These are phyloP conservation scores for Eilema caniola DNA, from an alignment of 2,888 invertebrate genomes.

Conservation along the genomic window DNA sequence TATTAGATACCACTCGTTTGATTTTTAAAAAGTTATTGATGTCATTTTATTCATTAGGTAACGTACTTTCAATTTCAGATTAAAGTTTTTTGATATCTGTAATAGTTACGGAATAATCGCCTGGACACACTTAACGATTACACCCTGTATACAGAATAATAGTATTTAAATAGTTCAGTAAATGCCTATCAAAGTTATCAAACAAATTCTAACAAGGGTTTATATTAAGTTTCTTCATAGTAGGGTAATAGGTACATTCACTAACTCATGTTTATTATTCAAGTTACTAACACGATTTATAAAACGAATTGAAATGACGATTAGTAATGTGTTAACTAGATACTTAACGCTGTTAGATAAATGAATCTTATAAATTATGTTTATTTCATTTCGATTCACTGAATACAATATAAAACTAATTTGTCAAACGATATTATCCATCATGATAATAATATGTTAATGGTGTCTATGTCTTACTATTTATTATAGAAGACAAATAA, in stretches of 20 bases:
- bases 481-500: background rate
- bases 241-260: too few relatives aligned
- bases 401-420: background rate
- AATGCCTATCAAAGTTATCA: background rate
- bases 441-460: constrained; percentile 7
- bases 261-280: background rate
- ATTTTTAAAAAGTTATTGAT: too few relatives aligned
- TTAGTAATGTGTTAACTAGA: constrained; percentile 10
- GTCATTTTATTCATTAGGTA: too few relatives aligned
- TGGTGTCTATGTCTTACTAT: background rate
- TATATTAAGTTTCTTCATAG: background rate
- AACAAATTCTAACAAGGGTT: background rate
- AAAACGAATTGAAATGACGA: background rate
- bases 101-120: too few relatives aligned
- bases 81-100: too few relatives aligned
- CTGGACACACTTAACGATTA: too few relatives aligned
- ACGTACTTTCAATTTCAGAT: too few relatives aligned
- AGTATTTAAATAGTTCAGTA: background rate
- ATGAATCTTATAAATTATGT: constrained; percentile 9
- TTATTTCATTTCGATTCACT: constrained; percentile 6
- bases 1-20: too few relatives aligned
- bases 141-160: too few relatives aligned
- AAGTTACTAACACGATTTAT: constrained; percentile 3
- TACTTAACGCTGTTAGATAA: constrained; percentile 8
- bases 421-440: constrained; percentile 2